A percentile compares a stretch with the other conserved stretches of the same genome.
phyloP scores from a whole-genome alignment of 2,797 vertebrate genomes.

The Trachurus trachurus region DNA sequence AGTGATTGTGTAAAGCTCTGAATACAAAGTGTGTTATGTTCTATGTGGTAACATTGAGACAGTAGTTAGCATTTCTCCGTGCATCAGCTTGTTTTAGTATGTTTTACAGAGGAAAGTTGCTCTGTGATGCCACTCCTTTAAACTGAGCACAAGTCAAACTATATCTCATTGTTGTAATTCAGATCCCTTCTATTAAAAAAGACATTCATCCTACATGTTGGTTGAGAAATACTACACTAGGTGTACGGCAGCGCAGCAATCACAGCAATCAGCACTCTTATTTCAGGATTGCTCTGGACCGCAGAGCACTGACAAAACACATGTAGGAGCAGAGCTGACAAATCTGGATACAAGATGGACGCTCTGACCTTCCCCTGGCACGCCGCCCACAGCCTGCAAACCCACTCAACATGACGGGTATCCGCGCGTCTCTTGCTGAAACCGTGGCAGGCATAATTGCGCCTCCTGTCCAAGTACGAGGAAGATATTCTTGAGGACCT shows the following conservation, averaged over 20 bases:
- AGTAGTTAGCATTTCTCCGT: slow-evolving; percentile 44
- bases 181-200: slow-evolving; percentile 23
- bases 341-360: slow-evolving; percentile 87
- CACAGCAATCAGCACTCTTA: slow-evolving; percentile 78
- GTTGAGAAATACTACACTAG: slow-evolving; percentile 56
- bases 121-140: slow-evolving; percentile 30
- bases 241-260: slow-evolving; percentile 65
- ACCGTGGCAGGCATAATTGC: slow-evolving; percentile 84
- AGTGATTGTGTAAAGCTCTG: slow-evolving; percentile 73
- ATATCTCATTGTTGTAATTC: slow-evolving; percentile 17
- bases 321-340: slow-evolving; percentile 80
- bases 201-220: slow-evolving; percentile 20
- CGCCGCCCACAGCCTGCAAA: slow-evolving; percentile 84
- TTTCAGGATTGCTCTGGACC: slow-evolving; percentile 75
- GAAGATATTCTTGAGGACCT: slow-evolving; percentile 87
- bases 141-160: slow-evolving; percentile 13
- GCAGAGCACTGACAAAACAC: slow-evolving; percentile 77
- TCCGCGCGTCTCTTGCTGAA: slow-evolving; percentile 81
- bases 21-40: slow-evolving; percentile 73
- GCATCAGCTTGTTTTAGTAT: slow-evolving; percentile 45
- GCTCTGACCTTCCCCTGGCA: slow-evolving; percentile 88
- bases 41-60: slow-evolving; percentile 43
- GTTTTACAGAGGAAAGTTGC: slow-evolving; percentile 33
- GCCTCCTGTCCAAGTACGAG: slow-evolving; percentile 84
- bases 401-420: slow-evolving; percentile 86